Conservation (phyloP, 2,113 vertebrate species). For the Corythaeola cristata region DNA sequence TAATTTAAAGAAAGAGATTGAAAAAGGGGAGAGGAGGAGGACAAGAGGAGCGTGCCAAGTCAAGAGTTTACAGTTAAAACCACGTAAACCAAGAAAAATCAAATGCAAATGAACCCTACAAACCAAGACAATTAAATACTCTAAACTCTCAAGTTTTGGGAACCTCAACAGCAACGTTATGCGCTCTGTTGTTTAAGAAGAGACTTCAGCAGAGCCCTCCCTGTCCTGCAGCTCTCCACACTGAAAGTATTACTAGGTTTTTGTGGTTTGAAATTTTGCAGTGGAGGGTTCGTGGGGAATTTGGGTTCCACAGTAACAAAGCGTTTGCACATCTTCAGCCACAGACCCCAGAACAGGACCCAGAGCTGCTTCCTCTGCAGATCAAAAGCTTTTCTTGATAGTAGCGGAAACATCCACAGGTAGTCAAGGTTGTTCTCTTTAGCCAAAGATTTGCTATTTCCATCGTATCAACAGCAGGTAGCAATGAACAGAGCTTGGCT, state of each 20-base stretch:
- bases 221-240: neutral
- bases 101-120: neutral
- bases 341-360: neutral
- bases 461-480: neutral
- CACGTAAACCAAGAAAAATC: neutral
- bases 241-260: neutral
- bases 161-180: neutral
- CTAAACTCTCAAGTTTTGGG: neutral
- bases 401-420: neutral
- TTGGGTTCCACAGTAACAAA: neutral
- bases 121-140: constrained; percentile 7
- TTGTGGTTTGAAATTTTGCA: neutral
- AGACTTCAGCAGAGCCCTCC: neutral
- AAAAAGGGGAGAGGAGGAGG: neutral
- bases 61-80: neutral
- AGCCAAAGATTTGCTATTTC: neutral
- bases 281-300: neutral
- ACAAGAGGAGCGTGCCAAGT: neutral
- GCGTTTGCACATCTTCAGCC: neutral
- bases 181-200: neutral
- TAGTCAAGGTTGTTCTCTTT: neutral
- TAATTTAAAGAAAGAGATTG: neutral
- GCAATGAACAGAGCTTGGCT: neutral
- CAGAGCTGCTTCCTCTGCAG: neutral
- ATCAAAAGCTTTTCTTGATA: neutral